Percentiles rank a stretch among this genome's conserved stretches.
phyloP scores from a whole-genome alignment of 2,888 invertebrate genomes.

The Agonopterix heracliana region DNA sequence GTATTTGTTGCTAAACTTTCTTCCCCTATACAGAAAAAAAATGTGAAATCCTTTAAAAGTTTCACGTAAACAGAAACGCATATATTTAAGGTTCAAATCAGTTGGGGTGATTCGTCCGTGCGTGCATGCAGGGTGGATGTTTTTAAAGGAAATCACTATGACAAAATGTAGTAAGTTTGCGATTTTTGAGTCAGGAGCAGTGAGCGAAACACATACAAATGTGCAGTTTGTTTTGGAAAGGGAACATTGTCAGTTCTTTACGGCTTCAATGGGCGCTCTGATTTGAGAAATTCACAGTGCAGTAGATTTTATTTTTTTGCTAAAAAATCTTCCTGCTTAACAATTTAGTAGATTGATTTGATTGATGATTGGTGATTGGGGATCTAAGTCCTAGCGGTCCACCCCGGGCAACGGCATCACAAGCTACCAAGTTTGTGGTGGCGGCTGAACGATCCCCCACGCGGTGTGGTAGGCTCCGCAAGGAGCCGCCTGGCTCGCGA shows the following conservation, averaged over 20 bases:
- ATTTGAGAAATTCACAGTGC: too few species aligned
- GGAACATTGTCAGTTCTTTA: neutral
- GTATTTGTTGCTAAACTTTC: constrained; percentile 36
- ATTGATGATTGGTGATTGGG: too few species aligned
- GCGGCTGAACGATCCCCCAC: too few species aligned
- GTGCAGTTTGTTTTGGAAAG: neutral
- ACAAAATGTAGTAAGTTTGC: constrained; percentile 7
- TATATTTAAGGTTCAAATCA: constrained; percentile 42
- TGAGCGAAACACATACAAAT: constrained; percentile 1
- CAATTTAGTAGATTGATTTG: too few species aligned
- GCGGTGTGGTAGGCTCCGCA: too few species aligned
- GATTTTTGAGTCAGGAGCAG: constrained; percentile 2
- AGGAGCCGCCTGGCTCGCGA: too few species aligned
- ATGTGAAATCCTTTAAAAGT: constrained; percentile 38
- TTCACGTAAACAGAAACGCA: constrained; percentile 47
- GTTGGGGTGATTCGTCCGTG: constrained; percentile 34
- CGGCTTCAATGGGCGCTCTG: too few species aligned
- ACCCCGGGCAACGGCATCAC: too few species aligned
- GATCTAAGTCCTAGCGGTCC: too few species aligned
- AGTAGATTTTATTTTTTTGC: too few species aligned
- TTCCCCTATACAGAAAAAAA: constrained; percentile 24
- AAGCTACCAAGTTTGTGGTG: too few species aligned
- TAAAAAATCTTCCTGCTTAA: too few species aligned
- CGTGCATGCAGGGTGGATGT: constrained; percentile 5
- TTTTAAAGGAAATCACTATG: constrained; percentile 2